Base-by-base conservation (phyloP, 2,113 vertebrate species). In the Callithrix jacchus region DNA sequence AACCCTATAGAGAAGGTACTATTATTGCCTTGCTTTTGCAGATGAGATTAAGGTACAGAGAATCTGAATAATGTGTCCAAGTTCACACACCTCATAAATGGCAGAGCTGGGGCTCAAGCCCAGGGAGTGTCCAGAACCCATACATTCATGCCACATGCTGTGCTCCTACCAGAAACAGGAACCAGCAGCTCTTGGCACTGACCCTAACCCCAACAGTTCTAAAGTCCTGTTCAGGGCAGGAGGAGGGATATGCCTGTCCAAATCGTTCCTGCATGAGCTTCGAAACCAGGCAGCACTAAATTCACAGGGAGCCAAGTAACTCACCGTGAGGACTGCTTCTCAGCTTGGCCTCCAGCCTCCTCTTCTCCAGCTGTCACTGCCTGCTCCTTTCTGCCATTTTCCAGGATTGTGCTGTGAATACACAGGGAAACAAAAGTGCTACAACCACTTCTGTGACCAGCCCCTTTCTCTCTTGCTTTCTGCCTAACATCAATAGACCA, bases 61-160 rank as follows among this genome's bases (percentile, higher is more conserved):
- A 89, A 17, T 40, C 81, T 13, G 42, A 71, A n/a, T 23, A 32
- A 20, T 6, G 80, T 81, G 77, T 58, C 70, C 35, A 81, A 52
- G 40, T 18, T 68, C 61, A 64, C 64, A 47, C 9, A 30, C 6
- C 12, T 40, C 56, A 17, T 42, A 61, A 58, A 64, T 11, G 25
- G 35, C 40, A 25, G 35, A 66, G 61, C 20, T 71, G 11, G 81
- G 52, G 42, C 23, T 61, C 66, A 89, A 74, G 70, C 70, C n/a
- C 61, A 66, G 49, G 76, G 32, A 81, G 3, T 71, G 68, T 87
- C 74, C 42, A 35, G 37, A 73, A 9, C 2, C 14, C 23, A 12
- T 2, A 13, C 7, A 3, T 5, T 30, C n/a, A 14, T n/a, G 45
- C 5, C 37, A 61, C 12, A 0, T 61, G 12, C 92, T 25, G 3